A percentile compares a stretch with the other conserved stretches of the same genome.
phyloP scores from a whole-genome alignment of 2,888 invertebrate genomes.

The Drosophila neotestacea region DNA sequence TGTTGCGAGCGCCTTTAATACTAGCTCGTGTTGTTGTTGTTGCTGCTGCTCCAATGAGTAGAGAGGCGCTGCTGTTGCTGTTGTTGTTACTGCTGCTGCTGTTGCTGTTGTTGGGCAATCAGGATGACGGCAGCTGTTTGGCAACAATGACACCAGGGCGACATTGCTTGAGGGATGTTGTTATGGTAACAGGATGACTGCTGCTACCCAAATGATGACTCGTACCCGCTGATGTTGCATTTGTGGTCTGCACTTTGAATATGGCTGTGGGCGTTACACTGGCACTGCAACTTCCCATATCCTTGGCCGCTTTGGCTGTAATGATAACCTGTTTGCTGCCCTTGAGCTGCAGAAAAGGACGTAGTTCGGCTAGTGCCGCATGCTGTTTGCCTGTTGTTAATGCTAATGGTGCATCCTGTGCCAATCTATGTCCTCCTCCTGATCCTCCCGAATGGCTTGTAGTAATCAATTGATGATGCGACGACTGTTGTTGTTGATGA shows the following conservation, averaged over 20 bases:
- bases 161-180: conserved; percentile 87
- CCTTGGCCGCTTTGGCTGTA: conserved; percentile 73
- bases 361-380: conserved; percentile 87
- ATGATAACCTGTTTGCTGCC: conserved; percentile 84
- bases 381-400: conserved; percentile 84
- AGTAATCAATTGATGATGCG: conserved; percentile 51
- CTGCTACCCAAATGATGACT: conserved; percentile 41
- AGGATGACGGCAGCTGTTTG: conserved; percentile 90
- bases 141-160: conserved; percentile 96
- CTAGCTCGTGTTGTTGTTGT: conserved; percentile 37
- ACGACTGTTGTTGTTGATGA: conserved; percentile 47
- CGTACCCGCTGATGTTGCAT: conserved; percentile 37
- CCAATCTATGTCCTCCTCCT: conserved; percentile 53
- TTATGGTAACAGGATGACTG: conserved; percentile 76
- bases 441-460: neutral
- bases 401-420: conserved; percentile 84
- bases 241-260: conserved; percentile 82
- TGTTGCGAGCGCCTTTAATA: conserved; percentile 60
- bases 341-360: conserved; percentile 88
- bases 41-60: conserved; percentile 29
- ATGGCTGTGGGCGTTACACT: conserved; percentile 82
- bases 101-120: conserved; percentile 85
- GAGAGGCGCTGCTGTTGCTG: conserved; percentile 27
- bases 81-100: conserved; percentile 29
- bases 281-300: conserved; percentile 57